These are phyloP conservation scores for Setipinna tenuifilis DNA, from an alignment of 2,797 vertebrate species.

Conservation along the genomic window DNA sequence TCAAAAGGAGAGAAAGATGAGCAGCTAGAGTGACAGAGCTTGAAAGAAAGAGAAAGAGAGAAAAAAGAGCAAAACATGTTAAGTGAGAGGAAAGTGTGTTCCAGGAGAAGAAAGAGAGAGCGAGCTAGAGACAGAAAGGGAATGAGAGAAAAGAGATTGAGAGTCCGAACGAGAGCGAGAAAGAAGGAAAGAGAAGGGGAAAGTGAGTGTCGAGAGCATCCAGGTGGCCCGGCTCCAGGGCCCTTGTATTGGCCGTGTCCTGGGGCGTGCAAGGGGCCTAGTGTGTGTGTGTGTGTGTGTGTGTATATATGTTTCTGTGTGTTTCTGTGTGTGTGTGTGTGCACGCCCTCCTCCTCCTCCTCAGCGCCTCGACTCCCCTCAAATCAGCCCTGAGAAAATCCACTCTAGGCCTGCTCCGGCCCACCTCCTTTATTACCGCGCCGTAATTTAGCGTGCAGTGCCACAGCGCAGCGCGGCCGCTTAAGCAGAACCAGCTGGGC, in stretches of 20 bases:
- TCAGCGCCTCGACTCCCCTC: constrained; percentile 40
- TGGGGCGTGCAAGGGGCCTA: background rate
- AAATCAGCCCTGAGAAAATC: constrained; percentile 58
- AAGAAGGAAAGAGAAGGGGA: background rate
- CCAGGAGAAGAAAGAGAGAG: background rate
- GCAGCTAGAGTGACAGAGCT: background rate
- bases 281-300: background rate
- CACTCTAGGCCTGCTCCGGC: constrained; percentile 50
- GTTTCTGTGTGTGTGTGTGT: background rate
- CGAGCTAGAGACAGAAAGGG: background rate
- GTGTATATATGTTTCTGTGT: constrained; percentile 5
- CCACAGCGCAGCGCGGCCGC: constrained; percentile 44
- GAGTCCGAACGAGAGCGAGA: background rate
- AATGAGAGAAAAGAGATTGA: background rate
- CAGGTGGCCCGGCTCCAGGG: constrained; percentile 41
- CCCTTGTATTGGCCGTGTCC: constrained; percentile 4
- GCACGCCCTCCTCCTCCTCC: background rate
- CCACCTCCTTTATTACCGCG: constrained; percentile 60
- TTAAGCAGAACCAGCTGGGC: constrained; percentile 73
- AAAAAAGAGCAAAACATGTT: background rate
- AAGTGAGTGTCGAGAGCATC: constrained; percentile 36
- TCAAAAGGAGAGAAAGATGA: background rate
- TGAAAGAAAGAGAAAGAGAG: background rate
- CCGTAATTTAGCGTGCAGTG: constrained; percentile 61
- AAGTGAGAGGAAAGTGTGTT: background rate